Evolutionary conservation across 2,888 invertebrate species (phyloP).

Genomic region (Drosophila phalerata): DNA sequence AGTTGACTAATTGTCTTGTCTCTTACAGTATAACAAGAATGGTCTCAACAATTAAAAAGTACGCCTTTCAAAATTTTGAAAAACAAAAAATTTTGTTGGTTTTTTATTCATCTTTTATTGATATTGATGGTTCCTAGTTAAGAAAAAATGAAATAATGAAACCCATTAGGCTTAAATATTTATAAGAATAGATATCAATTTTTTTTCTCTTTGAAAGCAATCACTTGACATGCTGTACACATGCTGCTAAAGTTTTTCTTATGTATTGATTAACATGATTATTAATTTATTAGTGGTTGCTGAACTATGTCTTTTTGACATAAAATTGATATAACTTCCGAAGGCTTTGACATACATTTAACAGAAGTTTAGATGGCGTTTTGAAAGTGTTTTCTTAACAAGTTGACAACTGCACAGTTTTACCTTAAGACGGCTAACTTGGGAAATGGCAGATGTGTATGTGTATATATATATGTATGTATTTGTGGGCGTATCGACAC

Average conservation of each 20-base stretch:
- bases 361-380: slow-evolving; percentile 11
- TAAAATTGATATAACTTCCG: background rate
- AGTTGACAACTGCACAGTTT: slow-evolving; percentile 64
- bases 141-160: too few species aligned
- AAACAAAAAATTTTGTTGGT: too few species aligned
- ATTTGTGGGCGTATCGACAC: slow-evolving; percentile 51
- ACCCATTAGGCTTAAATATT: too few species aligned
- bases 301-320: background rate
- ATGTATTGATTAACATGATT: background rate
- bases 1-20: too few species aligned
- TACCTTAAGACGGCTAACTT: slow-evolving; percentile 49
- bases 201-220: background rate
- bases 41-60: too few species aligned
- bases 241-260: background rate
- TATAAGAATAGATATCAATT: too few species aligned
- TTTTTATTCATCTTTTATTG: too few species aligned
- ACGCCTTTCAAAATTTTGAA: too few species aligned
- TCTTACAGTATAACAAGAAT: too few species aligned
- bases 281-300: background rate
- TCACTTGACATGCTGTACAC: background rate
- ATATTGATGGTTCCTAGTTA: too few species aligned
- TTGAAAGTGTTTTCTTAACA: slow-evolving; percentile 36
- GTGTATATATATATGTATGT: slow-evolving; percentile 51
- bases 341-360: slow-evolving; percentile 13
- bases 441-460: slow-evolving; percentile 59